Evolutionary conservation across 2,113 vertebrate species (phyloP), one percentile per base, ranked within the genome.

Genomic region (Cinclus cinclus): DNA sequence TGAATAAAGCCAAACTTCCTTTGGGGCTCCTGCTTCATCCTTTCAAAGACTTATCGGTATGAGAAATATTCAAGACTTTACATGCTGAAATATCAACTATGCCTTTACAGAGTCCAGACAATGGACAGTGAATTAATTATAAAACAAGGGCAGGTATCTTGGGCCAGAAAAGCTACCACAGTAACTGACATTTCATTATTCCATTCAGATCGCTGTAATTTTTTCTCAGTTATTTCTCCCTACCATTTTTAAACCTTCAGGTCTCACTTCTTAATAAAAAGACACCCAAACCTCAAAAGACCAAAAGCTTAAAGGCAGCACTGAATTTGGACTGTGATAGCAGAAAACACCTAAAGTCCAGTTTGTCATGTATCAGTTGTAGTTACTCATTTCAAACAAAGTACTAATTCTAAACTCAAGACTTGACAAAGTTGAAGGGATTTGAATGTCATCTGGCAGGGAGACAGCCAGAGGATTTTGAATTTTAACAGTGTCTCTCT

Each of bases 1-100:
- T 99, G 94, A 99, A 99, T 96, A 99, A 99, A 98, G 99, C 99
- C 95, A 99, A 99, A 98, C 98, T 99, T 97, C 99, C 99, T 35
- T 94, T 99, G 96, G 99, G 99, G 83, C 98, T 99, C 83, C 98
- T 99, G 94, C 98, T 99, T 87, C 99, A 99, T 97, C 99, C 99
- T 71, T 99, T 99, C 97, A 99, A 99, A 98, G 99, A 99, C 94
- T 97, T 99, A 89, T 98, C 98, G 98, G 99, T 99, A 99, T 97
- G 98, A 94, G 84, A 95, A 86, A 93, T 68, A n/a, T 50, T 92
- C 50, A 49, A 79, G 75, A 82, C 41, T 95, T 89, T 64, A 60
- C 81, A 21, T 91, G 69, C 65, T 96, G 86, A 69, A 89, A n/a
- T 95, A 77, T 39, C 73, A 62, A 44, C 67, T 89, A 1, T 81